Evolutionary conservation across 1,140 invertebrate genomes (phyloP), one percentile per base, ranked within the genome.

Genomic region (Euura saliciscinereae): DNA sequence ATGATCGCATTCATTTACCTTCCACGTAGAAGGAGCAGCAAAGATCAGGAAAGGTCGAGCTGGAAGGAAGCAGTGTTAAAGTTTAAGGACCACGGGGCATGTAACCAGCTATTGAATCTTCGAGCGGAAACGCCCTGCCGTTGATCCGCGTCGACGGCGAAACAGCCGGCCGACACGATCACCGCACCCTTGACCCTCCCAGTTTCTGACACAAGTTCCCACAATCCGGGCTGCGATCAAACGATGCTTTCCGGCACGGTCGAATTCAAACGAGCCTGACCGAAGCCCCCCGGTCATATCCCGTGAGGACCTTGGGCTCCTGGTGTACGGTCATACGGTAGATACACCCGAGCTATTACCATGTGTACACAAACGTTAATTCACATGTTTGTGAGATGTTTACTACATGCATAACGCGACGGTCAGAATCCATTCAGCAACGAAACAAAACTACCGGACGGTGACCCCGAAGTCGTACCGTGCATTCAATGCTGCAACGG

Each of bases 181-280:
- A 72, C 66, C 67, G 68, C n/a, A 59, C 72, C 68, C 65, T 45
- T 10, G 67, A 73, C 69, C 59, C 42, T 51, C 45, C 69, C 45
- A 74, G 43, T 68, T 42, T 65, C 65, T 69, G 66, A 69, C 74
- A 10, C 59, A 73, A 74, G 70, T 76, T 70, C 69, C 68, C 73
- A 74, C 65, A 73, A 64, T 74, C 51, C 73, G 69, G 28, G 70
- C 66, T 72, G 71, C 68, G 73, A 74, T 74, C 68, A 74, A 76
- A 76, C 75, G 75, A 76, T 11, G 73, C 65, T 76, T 76, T 76
- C 75, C 75, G 73, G 69, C 65, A 72, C 70, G 46, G 68, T 65
- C 73, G 66, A 65, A 44, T 68, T n/a, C 13, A 6, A 71, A 66
- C 66, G 11, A 68, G 51, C 66, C 65, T 5, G 11, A 8, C 13